Evolutionary conservation across 2,797 vertebrate species (phyloP).

Genomic region (Alectoris magna): DNA sequence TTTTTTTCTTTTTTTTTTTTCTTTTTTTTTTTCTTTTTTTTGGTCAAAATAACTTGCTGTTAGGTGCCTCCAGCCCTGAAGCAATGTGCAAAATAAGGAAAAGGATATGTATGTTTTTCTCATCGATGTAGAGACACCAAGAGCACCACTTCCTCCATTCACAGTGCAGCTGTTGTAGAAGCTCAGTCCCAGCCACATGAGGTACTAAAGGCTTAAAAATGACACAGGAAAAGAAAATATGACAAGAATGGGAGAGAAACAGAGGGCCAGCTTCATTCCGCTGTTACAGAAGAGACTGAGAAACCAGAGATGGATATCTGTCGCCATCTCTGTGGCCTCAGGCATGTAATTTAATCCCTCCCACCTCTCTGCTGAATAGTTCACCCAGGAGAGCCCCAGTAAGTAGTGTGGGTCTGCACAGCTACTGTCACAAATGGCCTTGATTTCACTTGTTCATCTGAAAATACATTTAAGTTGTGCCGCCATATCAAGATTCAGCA

Average conservation of each 20-base stretch:
- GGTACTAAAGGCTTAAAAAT: background rate
- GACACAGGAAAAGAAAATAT: conserved; percentile 6
- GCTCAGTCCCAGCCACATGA: background rate
- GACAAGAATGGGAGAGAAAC: conserved; percentile 5
- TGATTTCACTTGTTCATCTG: background rate
- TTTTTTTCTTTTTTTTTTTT: background rate
- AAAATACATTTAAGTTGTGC: background rate
- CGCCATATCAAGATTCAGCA: background rate
- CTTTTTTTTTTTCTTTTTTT: background rate
- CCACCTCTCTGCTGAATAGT: background rate
- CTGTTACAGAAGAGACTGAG: background rate
- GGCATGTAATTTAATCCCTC: conserved; percentile 21
- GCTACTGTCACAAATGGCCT: background rate
- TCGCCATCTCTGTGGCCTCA: background rate
- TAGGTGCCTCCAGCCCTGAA: background rate
- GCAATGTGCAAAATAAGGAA: background rate
- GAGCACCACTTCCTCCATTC: background rate
- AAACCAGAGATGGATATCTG: conserved; percentile 12
- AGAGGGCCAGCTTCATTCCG: conserved; percentile 2
- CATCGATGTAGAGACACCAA: background rate
- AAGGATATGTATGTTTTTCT: background rate
- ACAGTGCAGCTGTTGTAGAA: background rate
- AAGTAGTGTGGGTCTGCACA: background rate
- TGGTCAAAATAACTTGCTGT: background rate
- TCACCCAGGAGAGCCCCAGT: conserved; percentile 19